Conservation (phyloP, 2,113 vertebrate genomes). For the Polypterus bichir region DNA sequence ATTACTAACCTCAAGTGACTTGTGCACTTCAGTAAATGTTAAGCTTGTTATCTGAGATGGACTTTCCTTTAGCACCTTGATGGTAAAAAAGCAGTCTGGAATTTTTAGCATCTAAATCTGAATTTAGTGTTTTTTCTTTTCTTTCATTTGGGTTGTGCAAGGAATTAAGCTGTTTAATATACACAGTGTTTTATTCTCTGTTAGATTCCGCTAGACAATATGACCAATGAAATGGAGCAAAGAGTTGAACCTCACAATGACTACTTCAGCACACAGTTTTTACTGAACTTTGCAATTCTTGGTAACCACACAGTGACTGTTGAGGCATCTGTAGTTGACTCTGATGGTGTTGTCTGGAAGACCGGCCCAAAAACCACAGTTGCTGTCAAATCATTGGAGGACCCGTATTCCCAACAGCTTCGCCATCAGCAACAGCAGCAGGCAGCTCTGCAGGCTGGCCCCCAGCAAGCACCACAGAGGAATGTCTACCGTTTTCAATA, state of each 20-base stretch:
- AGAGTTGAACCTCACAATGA: conserved; percentile 92
- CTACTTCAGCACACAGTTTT: conserved; percentile 96
- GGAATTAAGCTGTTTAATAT: too few species aligned
- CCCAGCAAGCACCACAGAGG: conserved; percentile 34
- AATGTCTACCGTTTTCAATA: conserved; percentile 49
- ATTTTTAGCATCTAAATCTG: not conserved
- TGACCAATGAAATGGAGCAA: conserved; percentile 90
- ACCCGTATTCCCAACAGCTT: conserved; percentile 84
- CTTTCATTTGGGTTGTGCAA: not conserved
- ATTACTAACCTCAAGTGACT: too few species aligned
- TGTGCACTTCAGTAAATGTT: too few species aligned
- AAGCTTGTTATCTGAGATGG: too few species aligned
- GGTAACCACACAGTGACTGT: conserved; percentile 84
- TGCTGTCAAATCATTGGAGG: conserved; percentile 83
- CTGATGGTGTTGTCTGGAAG: conserved; percentile 81
- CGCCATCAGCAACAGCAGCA: conserved; percentile 71
- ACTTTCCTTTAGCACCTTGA: too few species aligned
- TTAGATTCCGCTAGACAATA: conserved; percentile 71
- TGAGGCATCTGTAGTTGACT: conserved; percentile 86
- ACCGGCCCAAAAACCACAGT: conserved; percentile 81
- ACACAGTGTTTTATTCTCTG: conserved; percentile 11
- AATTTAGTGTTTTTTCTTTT: not conserved
- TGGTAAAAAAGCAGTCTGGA: too few species aligned
- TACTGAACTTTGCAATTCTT: conserved; percentile 80
- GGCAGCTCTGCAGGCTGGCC: conserved; percentile 39